A percentile compares a stretch with the other conserved stretches of the same genome.
phyloP scores from a whole-genome alignment of 2,888 invertebrate genomes.

The Hemicrepidius hirtus region DNA sequence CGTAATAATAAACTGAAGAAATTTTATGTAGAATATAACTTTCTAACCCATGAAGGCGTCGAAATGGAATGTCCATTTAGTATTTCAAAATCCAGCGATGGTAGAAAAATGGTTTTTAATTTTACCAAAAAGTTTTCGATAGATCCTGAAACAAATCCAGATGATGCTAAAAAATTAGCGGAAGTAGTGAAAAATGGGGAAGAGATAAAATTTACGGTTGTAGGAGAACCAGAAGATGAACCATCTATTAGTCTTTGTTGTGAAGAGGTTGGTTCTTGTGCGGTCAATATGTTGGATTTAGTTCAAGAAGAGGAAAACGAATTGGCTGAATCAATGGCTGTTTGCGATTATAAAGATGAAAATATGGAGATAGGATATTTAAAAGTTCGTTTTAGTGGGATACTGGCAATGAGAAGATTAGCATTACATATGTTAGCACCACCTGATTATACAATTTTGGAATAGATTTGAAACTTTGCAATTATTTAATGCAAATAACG shows the following conservation, averaged over 20 bases:
- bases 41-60: constrained; percentile 56
- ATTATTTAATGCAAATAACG: no score
- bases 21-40: constrained; percentile 61
- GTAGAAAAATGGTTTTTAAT: constrained; percentile 52
- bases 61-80: constrained; percentile 61
- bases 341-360: constrained; percentile 51
- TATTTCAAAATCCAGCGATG: constrained; percentile 49
- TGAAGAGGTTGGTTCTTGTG: constrained; percentile 56
- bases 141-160: constrained; percentile 47
- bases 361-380: constrained; percentile 54
- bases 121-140: constrained; percentile 59
- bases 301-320: constrained; percentile 56
- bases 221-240: constrained; percentile 58
- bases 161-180: constrained; percentile 55
- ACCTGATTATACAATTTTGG: constrained; percentile 23
- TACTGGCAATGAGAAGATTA: constrained; percentile 59
- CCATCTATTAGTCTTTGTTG: constrained; percentile 54
- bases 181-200: constrained; percentile 57
- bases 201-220: constrained; percentile 56
- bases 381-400: constrained; percentile 56
- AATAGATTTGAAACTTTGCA: background rate
- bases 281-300: constrained; percentile 58
- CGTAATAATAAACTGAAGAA: constrained; percentile 53
- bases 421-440: constrained; percentile 58
- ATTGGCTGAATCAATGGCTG: constrained; percentile 48